Evolutionary conservation across 2,113 vertebrate genomes (phyloP).

Genomic region (Sphaerodactylus townsendi): DNA sequence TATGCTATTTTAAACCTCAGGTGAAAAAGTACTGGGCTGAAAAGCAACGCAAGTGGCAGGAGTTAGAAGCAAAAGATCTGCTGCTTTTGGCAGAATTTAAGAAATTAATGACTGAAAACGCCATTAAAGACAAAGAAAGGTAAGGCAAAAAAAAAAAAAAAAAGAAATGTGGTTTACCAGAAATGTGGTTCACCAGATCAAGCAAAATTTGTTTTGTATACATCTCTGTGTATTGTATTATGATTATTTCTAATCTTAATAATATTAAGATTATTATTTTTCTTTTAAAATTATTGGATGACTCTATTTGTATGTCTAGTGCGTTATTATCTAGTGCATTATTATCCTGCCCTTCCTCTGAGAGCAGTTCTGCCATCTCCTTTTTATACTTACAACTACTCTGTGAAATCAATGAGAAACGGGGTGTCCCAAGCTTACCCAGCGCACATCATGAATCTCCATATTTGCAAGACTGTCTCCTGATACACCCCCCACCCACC

Average conservation of each 20-base stretch:
- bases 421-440: too few relatives aligned
- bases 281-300: not conserved
- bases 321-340: too few relatives aligned
- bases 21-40: conserved; percentile 84
- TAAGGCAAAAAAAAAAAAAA: conserved; percentile 62
- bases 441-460: too few relatives aligned
- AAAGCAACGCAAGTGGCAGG: conserved; percentile 80
- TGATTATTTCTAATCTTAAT: not conserved
- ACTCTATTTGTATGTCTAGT: too few relatives aligned
- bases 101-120: conserved; percentile 84
- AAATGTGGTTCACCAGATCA: conserved; percentile 5
- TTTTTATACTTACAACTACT: too few relatives aligned
- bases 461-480: too few relatives aligned
- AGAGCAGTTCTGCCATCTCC: too few relatives aligned
- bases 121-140: conserved; percentile 86
- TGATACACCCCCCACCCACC: too few relatives aligned
- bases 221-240: not conserved
- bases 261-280: not conserved
- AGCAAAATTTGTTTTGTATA: not conserved
- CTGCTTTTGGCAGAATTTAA: conserved; percentile 80
- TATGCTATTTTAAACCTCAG: conserved; percentile 69
- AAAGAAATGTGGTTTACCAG: not conserved
- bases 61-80: conserved; percentile 79
- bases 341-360: too few relatives aligned
- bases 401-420: too few relatives aligned